Base-by-base conservation (phyloP, 2,113 vertebrate species). In the Chaenocephalus aceratus region DNA sequence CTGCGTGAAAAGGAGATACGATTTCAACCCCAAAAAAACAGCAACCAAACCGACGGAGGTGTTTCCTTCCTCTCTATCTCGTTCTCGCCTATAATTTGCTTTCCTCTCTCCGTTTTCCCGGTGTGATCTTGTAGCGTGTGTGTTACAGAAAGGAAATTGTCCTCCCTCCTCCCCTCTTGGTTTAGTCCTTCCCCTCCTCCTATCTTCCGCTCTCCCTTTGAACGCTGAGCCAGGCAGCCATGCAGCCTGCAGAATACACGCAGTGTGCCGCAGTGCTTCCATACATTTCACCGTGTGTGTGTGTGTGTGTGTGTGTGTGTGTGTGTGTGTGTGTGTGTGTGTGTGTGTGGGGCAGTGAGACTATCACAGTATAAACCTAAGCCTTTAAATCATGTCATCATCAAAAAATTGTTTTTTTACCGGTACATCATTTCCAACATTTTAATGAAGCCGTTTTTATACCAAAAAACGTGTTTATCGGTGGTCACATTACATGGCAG, bases 201-300 rank as follows among this genome's bases (percentile, higher is more conserved):
- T 77, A 76, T 93, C 91, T 94, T 94, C 92, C 92, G 91, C 90
- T 93, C 88, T 89, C 80, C 83, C 83, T 91, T 86, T 89, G 91
- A 90, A 90, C 89, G 85, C 82, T 30, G 84, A 87, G 83, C 84
- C 90, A 89, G 66, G 86, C 91, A 79, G 90, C 91, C 91, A 87
- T 83, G 89, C 89, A 92, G 91, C 85, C 91, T 80, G 85, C 88
- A 78, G 18, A 83, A 90, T 75, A 84, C 88, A 87, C 91, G 93
- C 93, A 93, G 91, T 87, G 75, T 93, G 93, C 93, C 93, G 93
- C 93, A 94, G 93, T 93, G 92, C 91, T 85, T 90, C 89, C 88
- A 93, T 91, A 86, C 87, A 88, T 89, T 89, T 88, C 71, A 85
- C 71, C 7, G 79, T 82, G 84, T 83, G 82, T 61, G 56, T 11